Conservation (phyloP, 2,797 vertebrate species). For the Cossypha caffra region DNA sequence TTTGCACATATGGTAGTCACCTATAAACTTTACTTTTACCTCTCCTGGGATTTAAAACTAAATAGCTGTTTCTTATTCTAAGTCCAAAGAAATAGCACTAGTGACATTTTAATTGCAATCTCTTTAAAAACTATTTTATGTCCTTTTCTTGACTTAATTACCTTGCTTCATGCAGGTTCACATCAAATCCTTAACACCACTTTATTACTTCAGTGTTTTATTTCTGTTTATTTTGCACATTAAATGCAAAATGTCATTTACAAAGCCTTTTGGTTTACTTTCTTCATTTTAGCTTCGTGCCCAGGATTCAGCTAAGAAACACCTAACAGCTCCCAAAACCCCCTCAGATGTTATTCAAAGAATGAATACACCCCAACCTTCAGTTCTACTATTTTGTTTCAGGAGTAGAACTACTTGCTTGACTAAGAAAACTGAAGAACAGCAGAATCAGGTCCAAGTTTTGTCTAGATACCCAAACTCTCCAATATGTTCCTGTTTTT, state of each 20-base stretch:
- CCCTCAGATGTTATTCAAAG: neutral
- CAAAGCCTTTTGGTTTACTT: conserved; percentile 18
- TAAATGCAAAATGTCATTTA: conserved; percentile 25
- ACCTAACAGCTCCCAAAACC: neutral
- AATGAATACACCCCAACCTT: neutral
- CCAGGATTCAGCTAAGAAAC: neutral
- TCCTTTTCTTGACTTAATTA: conserved; percentile 32
- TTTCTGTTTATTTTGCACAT: conserved; percentile 10
- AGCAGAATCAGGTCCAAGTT: neutral
- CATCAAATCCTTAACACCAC: conserved; percentile 4
- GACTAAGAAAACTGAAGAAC: neutral
- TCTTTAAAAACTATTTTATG: conserved; percentile 58
- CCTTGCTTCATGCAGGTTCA: conserved; percentile 20
- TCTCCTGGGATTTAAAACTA: conserved; percentile 10
- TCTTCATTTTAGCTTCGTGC: conserved; percentile 11
- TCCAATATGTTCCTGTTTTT: neutral
- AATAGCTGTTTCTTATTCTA: neutral
- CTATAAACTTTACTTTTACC: conserved; percentile 21
- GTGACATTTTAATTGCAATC: conserved; percentile 48
- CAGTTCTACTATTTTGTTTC: neutral
- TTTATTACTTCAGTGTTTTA: conserved; percentile 22
- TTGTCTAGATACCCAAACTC: neutral
- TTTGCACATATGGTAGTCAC: conserved; percentile 17
- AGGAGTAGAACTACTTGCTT: neutral
- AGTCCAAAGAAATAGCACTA: conserved; percentile 9